Conservation (phyloP, 1,140 invertebrate genomes). For the Galendromus occidentalis region DNA sequence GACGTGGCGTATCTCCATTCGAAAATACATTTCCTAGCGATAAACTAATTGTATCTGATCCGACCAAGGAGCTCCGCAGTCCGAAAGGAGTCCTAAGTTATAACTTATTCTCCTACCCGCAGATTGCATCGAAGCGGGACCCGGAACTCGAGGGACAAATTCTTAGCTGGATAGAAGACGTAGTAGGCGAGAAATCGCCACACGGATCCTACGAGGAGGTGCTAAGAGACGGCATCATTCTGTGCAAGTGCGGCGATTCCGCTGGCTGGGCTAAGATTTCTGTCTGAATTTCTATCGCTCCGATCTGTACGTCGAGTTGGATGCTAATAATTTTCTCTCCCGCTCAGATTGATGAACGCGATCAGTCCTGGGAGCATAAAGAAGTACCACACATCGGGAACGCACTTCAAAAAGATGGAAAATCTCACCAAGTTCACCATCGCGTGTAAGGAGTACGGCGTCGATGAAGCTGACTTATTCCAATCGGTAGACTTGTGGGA, state of each 20-base stretch:
- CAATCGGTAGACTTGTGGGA: constrained; percentile 80
- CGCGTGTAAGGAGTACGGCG: constrained; percentile 60
- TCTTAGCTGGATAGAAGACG: constrained; percentile 15
- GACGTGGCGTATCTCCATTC: no score
- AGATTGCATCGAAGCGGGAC: constrained; percentile 16
- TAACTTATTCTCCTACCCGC: background rate
- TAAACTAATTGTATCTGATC: no score
- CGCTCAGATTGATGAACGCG: constrained; percentile 52
- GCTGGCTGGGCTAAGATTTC: background rate
- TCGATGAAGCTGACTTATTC: constrained; percentile 66
- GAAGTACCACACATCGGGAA: constrained; percentile 66
- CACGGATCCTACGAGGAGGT: constrained; percentile 25
- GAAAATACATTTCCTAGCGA: no score
- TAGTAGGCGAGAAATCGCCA: constrained; percentile 14
- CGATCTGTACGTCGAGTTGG: background rate
- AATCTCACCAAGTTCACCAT: constrained; percentile 81
- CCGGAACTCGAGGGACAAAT: constrained; percentile 15
- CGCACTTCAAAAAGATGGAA: constrained; percentile 84
- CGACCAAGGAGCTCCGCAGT: no score
- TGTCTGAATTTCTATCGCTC: background rate
- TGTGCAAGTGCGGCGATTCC: constrained; percentile 28
- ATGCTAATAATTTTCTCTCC: background rate
- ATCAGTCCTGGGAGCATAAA: constrained; percentile 50
- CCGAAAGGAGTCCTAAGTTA: no score
- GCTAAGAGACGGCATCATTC: constrained; percentile 29